Evolutionary conservation across 2,888 invertebrate genomes (phyloP), one percentile per base, ranked within the genome.

Genomic region (Brenthis daphne): DNA sequence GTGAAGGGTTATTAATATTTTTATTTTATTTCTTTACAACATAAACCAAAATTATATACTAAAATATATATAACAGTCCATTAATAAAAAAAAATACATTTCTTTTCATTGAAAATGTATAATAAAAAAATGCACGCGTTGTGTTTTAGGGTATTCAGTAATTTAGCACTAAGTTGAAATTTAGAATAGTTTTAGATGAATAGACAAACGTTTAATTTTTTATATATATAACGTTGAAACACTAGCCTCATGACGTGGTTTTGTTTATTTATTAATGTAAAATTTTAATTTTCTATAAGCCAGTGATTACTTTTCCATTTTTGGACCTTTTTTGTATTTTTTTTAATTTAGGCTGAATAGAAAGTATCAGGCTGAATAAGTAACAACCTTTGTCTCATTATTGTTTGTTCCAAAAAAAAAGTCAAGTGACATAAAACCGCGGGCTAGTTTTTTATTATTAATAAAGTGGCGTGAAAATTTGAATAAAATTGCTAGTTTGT

Each of bases 1-100:
- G n/a, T 60, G 60, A n/a, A 33, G 14, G 6, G 56, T 3, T 6
- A n/a, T 33, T 37, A 20, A 20, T 20, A n/a, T 33, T 60, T 60
- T 48, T 50, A 12, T 56, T 14, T 57, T 43, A 57, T 57, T 60
- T 43, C 11, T 60, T 60, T 60, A 60, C 63, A 14, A 63, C 43
- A 53, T 37, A 20, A 12, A 63, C 20, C 53, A 53, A 63, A 37
- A 33, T 16, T 57, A 65, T 51, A 58, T 51, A 47, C 53, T 43
- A 53, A 58, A 24, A 53, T 51, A 65, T 20, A 50, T 60, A 60
- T 60, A 60, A 55, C 51, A 66, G 55, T 51, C 66, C 54, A 63
- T 71, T 72, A 65, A 72, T 69, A 68, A 72, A 68, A 68, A 73
- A 74, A 74, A 65, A 70, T 68, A 69, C 71, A 73, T 72, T 70